Evolutionary conservation across 2,797 vertebrate species (phyloP).

Genomic region (Sebastiscus albofasciatus): DNA sequence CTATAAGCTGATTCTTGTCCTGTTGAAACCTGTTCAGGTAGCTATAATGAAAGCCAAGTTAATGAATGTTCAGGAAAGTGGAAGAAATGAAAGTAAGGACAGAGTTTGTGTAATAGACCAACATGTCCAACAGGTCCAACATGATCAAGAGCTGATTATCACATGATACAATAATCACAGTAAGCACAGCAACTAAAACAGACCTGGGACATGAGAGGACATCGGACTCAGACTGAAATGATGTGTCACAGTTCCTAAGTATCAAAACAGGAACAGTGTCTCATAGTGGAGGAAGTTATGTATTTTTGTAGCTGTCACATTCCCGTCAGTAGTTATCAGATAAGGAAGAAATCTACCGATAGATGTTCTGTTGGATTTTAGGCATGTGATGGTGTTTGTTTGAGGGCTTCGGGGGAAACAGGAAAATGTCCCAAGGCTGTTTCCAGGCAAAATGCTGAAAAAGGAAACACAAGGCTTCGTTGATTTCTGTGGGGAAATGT

Average conservation of each 20-base stretch:
- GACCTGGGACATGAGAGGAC: background rate
- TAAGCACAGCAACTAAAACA: background rate
- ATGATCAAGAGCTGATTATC: background rate
- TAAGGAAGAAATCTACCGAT: background rate
- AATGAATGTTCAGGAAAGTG: background rate
- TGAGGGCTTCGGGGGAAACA: background rate
- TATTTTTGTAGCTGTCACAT: background rate
- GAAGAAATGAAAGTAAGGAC: background rate
- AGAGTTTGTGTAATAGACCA: background rate
- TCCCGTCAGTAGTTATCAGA: background rate
- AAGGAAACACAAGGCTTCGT: background rate
- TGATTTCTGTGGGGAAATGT: background rate
- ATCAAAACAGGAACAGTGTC: background rate
- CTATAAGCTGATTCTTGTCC: background rate
- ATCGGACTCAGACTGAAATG: background rate
- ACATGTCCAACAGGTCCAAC: background rate
- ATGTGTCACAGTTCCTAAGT: background rate
- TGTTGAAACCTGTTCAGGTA: background rate
- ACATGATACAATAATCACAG: background rate
- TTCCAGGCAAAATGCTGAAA: background rate
- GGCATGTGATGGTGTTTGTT: background rate
- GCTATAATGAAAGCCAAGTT: background rate
- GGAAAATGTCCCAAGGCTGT: background rate
- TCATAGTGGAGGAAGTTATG: background rate
- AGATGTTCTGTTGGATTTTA: background rate